Percentiles rank a stretch among this genome's conserved stretches.
Evolutionary conservation across 2,113 vertebrate genomes (phyloP).

Genomic region (Beaufortia kweichowensis): DNA sequence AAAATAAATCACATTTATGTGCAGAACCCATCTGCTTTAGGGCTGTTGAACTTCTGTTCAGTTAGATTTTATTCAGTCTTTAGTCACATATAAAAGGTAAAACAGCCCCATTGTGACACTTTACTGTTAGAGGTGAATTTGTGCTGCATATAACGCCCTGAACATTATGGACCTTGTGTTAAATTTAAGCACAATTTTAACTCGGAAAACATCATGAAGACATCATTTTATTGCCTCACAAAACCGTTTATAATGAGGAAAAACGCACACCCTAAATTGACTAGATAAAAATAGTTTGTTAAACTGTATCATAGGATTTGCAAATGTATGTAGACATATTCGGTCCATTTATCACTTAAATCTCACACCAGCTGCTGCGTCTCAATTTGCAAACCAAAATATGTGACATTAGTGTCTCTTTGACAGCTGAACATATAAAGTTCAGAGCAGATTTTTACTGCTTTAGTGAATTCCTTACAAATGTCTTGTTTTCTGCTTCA

Average conservation of each 20-base stretch:
- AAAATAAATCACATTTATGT: not conserved
- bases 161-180: not conserved
- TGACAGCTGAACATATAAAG: constrained; percentile 21
- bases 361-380: constrained; percentile 23
- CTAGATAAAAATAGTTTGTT: constrained; percentile 9
- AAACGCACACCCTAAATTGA: constrained; percentile 16
- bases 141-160: not conserved
- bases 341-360: constrained; percentile 30
- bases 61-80: constrained; percentile 17
- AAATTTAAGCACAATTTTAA: constrained; percentile 6
- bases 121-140: not conserved
- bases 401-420: not conserved
- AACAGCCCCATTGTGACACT: not conserved
- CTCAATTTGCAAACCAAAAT: constrained; percentile 27
- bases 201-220: not conserved
- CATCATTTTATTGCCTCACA: not conserved
- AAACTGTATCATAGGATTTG: constrained; percentile 3
- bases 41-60: constrained; percentile 11
- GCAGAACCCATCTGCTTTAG: constrained; percentile 12
- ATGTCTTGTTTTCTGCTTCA: not conserved
- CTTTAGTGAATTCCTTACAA: not conserved
- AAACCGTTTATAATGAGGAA: constrained; percentile 32
- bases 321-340: constrained; percentile 30
- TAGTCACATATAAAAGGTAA: constrained; percentile 24
- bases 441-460: constrained; percentile 25